Evolutionary conservation across 92 coral and sea anemone species (phyloP).

Genomic region (Epizoanthus illoricatus): DNA sequence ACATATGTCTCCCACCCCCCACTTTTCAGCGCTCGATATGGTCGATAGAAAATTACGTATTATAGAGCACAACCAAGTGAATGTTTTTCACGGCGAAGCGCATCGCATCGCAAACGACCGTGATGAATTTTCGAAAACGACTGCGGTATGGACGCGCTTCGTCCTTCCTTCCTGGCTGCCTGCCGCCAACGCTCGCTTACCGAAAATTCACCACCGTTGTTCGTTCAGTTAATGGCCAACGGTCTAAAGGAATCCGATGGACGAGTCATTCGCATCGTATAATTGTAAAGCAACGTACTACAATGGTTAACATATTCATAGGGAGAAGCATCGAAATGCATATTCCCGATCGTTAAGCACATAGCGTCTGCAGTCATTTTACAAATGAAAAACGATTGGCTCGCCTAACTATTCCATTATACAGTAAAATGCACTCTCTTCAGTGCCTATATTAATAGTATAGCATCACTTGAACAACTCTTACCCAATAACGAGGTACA

Average conservation of each 20-base stretch:
- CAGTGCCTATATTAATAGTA: constrained; percentile 2
- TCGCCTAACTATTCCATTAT: constrained; percentile 3
- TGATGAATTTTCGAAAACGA: constrained; percentile 2
- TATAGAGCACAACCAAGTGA: constrained; percentile 4
- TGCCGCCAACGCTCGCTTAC: constrained; percentile 7
- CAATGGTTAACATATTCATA: constrained; percentile 2
- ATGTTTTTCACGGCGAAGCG: constrained; percentile 5
- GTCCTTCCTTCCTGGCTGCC: constrained; percentile 7
- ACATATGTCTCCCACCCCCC: constrained; percentile 6
- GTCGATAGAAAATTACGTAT: constrained; percentile 2
- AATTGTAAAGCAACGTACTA: constrained; percentile 2
- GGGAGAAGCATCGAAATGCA: constrained; percentile 5
- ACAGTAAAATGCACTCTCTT: constrained; percentile 3
- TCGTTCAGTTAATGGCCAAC: constrained; percentile 5
- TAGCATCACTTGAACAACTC: constrained; percentile 4
- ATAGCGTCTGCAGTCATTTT: constrained; percentile 4
- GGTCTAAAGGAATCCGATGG: constrained; percentile 5
- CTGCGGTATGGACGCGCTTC: constrained; percentile 7
- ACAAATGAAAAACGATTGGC: constrained; percentile 3
- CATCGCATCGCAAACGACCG: constrained; percentile 6
- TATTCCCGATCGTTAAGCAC: constrained; percentile 5
- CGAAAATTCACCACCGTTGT: constrained; percentile 1
- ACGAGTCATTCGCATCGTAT: constrained; percentile 5
- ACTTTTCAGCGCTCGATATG: constrained; percentile 5
- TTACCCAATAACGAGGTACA: constrained; percentile 4